These are phyloP conservation scores for Caenorhabditis panamensis DNA, from an alignment of 2,888 invertebrate genomes.

Conservation along the genomic window DNA sequence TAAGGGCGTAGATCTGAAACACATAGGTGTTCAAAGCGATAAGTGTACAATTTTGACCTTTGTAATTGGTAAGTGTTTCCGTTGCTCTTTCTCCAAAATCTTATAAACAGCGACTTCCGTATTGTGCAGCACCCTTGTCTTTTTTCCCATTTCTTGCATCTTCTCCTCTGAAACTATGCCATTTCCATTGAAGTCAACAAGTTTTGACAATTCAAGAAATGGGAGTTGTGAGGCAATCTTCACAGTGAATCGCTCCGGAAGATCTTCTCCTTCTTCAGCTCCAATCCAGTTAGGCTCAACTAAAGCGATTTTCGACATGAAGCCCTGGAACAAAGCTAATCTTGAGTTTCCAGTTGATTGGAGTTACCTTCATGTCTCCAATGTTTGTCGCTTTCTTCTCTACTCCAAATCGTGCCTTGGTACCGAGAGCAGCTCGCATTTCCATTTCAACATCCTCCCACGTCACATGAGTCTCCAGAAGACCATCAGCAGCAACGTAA, in stretches of 20 bases:
- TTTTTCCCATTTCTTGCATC: conserved; percentile 20
- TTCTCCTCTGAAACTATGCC: conserved; percentile 22
- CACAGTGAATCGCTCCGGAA: conserved; percentile 53
- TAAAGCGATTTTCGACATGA: conserved; percentile 58
- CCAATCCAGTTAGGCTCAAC: conserved; percentile 53
- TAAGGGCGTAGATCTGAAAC: conserved; percentile 35
- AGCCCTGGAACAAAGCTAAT: conserved; percentile 43
- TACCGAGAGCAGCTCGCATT: conserved; percentile 48
- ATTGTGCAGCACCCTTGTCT: conserved; percentile 43
- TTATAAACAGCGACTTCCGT: conserved; percentile 46
- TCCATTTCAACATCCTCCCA: conserved; percentile 58
- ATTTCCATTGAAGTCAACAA: conserved; percentile 20
- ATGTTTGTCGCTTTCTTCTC: conserved; percentile 56
- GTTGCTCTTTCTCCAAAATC: conserved; percentile 32
- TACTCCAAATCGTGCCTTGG: conserved; percentile 43
- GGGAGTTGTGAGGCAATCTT: conserved; percentile 54
- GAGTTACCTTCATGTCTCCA: conserved; percentile 59
- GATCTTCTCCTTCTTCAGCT: conserved; percentile 20
- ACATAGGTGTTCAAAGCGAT: too few relatives aligned
- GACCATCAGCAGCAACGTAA: conserved; percentile 42
- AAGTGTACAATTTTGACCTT: conserved; percentile 39
- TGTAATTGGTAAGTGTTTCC: conserved; percentile 32
- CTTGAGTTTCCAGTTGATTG: too few relatives aligned
- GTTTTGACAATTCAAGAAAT: conserved; percentile 44
- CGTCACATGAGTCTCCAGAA: conserved; percentile 57